Conservation (phyloP, 2,888 invertebrate genomes). For the Peribatodes rhomboidaria region DNA sequence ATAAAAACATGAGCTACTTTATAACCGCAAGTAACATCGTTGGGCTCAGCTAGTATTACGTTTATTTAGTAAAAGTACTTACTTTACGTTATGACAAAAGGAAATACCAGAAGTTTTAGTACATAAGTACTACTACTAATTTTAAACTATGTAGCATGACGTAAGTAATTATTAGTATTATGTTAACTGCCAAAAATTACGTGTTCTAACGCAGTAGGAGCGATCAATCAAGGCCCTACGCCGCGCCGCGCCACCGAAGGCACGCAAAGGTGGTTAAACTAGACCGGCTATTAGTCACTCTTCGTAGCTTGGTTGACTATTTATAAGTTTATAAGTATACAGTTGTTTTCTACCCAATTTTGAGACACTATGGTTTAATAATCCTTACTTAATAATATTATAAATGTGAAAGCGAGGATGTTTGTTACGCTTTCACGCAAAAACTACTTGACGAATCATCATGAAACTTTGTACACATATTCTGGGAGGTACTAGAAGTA, state of each 20-base stretch:
- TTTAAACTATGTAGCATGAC: slow-evolving; percentile 9
- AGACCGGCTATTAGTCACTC: slow-evolving; percentile 20
- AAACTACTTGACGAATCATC: too few species aligned
- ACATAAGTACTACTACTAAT: background rate
- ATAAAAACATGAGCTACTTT: too few species aligned
- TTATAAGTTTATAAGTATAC: slow-evolving; percentile 6
- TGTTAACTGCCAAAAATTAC: slow-evolving; percentile 28
- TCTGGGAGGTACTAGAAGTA: too few species aligned
- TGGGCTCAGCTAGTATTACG: too few species aligned
- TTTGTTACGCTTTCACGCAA: too few species aligned
- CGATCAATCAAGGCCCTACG: slow-evolving; percentile 23
- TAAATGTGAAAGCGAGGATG: too few species aligned
- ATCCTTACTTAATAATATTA: too few species aligned
- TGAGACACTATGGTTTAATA: background rate
- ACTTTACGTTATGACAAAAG: background rate
- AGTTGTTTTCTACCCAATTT: background rate
- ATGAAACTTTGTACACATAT: too few species aligned
- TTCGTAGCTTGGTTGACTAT: slow-evolving; percentile 3
- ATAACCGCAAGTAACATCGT: too few species aligned
- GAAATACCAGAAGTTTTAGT: background rate
- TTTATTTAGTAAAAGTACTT: background rate
- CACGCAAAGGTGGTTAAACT: slow-evolving; percentile 26
- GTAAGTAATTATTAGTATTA: slow-evolving; percentile 15
- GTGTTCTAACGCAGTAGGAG: slow-evolving; percentile 24
- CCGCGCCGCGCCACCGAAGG: slow-evolving; percentile 18